phyloP scores from a whole-genome alignment of 2,797 vertebrate genomes.

The Rhodeus uyekii region DNA sequence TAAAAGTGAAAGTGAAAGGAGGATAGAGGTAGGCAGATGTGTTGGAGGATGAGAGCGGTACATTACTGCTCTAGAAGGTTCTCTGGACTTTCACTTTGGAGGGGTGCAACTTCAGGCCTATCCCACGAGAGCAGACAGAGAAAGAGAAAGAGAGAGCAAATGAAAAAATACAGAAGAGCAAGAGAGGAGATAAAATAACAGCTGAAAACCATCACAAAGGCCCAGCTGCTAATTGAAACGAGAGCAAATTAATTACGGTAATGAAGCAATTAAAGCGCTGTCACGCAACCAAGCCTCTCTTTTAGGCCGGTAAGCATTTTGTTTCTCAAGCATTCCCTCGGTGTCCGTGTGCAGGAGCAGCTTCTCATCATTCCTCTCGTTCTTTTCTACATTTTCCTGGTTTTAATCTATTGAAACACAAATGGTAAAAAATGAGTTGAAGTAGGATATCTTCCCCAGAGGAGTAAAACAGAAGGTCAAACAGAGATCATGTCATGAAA shows the following conservation, averaged over 20 bases:
- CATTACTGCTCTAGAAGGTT: background rate
- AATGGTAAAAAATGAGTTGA: background rate
- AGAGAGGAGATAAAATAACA: constrained; percentile 42
- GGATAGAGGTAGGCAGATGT: background rate
- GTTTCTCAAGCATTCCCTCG: constrained; percentile 29
- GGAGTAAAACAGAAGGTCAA: background rate
- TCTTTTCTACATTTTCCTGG: background rate
- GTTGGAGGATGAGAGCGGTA: background rate
- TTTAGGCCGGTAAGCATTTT: constrained; percentile 50
- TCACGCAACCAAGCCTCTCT: constrained; percentile 52
- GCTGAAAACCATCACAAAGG: constrained; percentile 54
- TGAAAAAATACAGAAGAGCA: background rate
- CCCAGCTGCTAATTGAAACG: constrained; percentile 60
- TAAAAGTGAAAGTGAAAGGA: background rate
- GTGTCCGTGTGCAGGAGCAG: constrained; percentile 27
- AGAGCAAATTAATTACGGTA: constrained; percentile 64
- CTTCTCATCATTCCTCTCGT: background rate
- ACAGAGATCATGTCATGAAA: background rate
- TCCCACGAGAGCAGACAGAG: constrained; percentile 20
- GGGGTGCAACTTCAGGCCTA: background rate
- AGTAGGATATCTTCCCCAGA: background rate
- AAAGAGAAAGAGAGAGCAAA: constrained; percentile 5
- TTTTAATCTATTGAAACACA: constrained; percentile 7
- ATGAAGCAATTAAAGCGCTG: constrained; percentile 64
- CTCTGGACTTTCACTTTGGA: background rate